Evolutionary conservation across 2,888 invertebrate species (phyloP).

Genomic region (Chironomus tentans): DNA sequence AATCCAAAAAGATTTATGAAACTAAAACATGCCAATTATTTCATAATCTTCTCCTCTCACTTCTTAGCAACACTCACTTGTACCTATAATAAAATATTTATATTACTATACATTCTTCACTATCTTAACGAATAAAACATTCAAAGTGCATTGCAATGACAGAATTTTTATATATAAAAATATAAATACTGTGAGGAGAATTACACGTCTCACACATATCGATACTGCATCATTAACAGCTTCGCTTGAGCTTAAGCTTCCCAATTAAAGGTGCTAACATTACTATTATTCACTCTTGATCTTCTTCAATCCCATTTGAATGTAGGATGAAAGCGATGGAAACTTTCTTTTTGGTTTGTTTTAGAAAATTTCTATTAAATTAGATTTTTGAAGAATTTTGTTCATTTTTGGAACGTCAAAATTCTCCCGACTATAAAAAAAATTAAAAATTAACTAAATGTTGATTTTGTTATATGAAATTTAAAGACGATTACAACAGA

Average conservation of each 20-base stretch:
- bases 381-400: too few relatives aligned
- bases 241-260: slow-evolving; percentile 11
- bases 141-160: background rate
- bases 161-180: background rate
- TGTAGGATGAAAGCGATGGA: background rate
- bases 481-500: too few relatives aligned
- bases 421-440: too few relatives aligned
- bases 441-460: too few relatives aligned
- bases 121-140: background rate
- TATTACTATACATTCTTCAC: background rate
- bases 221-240: slow-evolving; percentile 19
- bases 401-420: too few relatives aligned
- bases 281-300: slow-evolving; percentile 11
- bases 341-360: background rate
- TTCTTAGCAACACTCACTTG: background rate
- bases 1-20: slow-evolving; percentile 12
- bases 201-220: slow-evolving; percentile 16
- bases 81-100: background rate
- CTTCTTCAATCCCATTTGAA: background rate
- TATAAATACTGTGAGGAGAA: background rate
- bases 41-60: slow-evolving; percentile 13
- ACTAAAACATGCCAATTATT: slow-evolving; percentile 27
- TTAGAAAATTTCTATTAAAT: too few relatives aligned
- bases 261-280: slow-evolving; percentile 24
- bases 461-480: too few relatives aligned